Conservation (phyloP, 2,113 vertebrate genomes). For the Theropithecus gelada region DNA sequence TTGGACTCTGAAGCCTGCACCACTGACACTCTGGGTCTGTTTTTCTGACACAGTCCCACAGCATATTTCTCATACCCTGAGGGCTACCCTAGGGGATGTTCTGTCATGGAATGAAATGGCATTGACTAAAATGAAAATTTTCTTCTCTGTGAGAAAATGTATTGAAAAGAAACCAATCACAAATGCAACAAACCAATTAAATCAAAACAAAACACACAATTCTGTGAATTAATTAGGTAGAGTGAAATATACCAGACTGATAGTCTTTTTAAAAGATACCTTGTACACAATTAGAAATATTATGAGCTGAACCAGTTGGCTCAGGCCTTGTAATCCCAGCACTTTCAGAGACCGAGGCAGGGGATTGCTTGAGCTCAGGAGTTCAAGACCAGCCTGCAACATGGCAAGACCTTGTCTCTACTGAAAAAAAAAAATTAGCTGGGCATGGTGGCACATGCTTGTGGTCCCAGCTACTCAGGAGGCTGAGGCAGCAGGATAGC, state of each 20-base stretch:
- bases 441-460: too few relatives aligned
- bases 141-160: slow-evolving; percentile 24
- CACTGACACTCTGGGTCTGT: slow-evolving; percentile 17
- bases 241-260: neutral
- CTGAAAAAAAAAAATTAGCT: too few relatives aligned
- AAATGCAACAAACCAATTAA: slow-evolving; percentile 43
- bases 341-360: too few relatives aligned
- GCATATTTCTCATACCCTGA: slow-evolving; percentile 54
- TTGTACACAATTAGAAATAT: neutral
- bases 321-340: too few relatives aligned
- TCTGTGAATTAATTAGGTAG: slow-evolving; percentile 31
- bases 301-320: neutral
- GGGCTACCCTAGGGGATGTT: slow-evolving; percentile 38
- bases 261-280: neutral
- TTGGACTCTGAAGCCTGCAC: slow-evolving; percentile 35
- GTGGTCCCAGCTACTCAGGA: too few relatives aligned
- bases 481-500: too few relatives aligned
- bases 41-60: slow-evolving; percentile 27
- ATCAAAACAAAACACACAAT: slow-evolving; percentile 12
- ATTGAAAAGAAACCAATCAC: slow-evolving; percentile 4
- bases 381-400: too few relatives aligned
- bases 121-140: slow-evolving; percentile 49
- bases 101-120: slow-evolving; percentile 48
- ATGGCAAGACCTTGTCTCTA: too few relatives aligned
- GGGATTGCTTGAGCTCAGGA: too few relatives aligned